phyloP scores from a whole-genome alignment of 2,113 vertebrate species.

The Galeopterus variegatus region DNA sequence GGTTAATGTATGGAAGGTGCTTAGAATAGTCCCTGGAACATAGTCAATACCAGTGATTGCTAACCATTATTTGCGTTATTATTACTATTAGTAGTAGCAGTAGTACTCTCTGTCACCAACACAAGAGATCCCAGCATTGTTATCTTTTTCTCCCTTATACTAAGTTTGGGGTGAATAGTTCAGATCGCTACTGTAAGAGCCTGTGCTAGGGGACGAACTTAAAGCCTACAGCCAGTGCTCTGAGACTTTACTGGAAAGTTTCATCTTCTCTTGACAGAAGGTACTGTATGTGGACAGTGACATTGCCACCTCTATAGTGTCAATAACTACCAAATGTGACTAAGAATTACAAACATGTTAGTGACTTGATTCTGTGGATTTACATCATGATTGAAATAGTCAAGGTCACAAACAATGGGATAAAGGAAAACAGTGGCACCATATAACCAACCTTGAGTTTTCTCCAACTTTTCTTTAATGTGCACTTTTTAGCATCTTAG shows the following conservation, averaged over 20 bases:
- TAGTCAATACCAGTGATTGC: neutral
- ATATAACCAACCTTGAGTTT: neutral
- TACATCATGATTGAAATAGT: neutral
- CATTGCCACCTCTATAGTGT: slow-evolving; percentile 1
- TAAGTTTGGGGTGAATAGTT: neutral
- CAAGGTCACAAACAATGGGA: neutral
- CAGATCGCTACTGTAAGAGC: neutral
- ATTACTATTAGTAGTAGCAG: neutral
- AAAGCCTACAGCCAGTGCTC: neutral
- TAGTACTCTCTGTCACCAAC: neutral
- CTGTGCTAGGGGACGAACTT: neutral
- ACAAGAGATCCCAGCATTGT: neutral
- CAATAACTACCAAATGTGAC: neutral
- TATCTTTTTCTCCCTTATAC: neutral
- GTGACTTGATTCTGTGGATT: neutral
- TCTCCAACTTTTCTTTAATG: neutral
- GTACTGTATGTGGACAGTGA: neutral
- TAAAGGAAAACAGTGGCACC: neutral
- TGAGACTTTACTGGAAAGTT: neutral
- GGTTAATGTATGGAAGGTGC: neutral
- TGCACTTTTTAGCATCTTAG: neutral
- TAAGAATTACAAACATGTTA: neutral
- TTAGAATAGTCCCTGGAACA: neutral
- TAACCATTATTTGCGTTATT: neutral
- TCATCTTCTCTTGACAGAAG: slow-evolving; percentile 44